phyloP scores from a whole-genome alignment of 2,888 invertebrate genomes.

The Papilio protenor region DNA sequence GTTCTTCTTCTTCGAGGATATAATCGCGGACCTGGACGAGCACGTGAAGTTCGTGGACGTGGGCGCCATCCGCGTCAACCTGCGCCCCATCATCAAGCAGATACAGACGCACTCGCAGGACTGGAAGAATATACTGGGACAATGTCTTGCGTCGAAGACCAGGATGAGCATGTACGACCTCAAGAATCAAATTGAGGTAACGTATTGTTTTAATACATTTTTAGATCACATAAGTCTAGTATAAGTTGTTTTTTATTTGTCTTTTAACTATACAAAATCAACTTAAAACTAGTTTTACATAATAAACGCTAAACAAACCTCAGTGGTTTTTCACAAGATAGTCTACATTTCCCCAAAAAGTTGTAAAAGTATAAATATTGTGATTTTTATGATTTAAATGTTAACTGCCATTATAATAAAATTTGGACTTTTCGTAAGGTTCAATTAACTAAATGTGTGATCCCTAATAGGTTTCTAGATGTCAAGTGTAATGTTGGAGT shows the following conservation, averaged over 20 bases:
- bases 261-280: too few relatives aligned
- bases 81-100: slow-evolving; percentile 87
- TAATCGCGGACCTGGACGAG: slow-evolving; percentile 86
- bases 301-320: too few relatives aligned
- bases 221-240: neutral
- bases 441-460: neutral
- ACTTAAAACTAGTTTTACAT: too few relatives aligned
- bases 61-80: slow-evolving; percentile 89
- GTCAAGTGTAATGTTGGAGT: neutral
- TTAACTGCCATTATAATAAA: neutral
- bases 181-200: slow-evolving; percentile 88
- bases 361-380: neutral
- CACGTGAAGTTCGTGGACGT: slow-evolving; percentile 86
- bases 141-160: slow-evolving; percentile 87
- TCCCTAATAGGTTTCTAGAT: neutral
- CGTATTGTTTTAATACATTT: slow-evolving; percentile 44
- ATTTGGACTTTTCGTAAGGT: too few relatives aligned
- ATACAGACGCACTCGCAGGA: slow-evolving; percentile 88
- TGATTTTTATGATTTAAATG: neutral
- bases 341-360: neutral
- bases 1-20: slow-evolving; percentile 92
- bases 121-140: slow-evolving; percentile 91
- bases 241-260: too few relatives aligned
- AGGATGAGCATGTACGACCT: slow-evolving; percentile 87
- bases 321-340: too few relatives aligned